Evolutionary conservation across 2,113 vertebrate species (phyloP), one percentile per base, ranked within the genome.

Genomic region (Crotophaga sulcirostris): DNA sequence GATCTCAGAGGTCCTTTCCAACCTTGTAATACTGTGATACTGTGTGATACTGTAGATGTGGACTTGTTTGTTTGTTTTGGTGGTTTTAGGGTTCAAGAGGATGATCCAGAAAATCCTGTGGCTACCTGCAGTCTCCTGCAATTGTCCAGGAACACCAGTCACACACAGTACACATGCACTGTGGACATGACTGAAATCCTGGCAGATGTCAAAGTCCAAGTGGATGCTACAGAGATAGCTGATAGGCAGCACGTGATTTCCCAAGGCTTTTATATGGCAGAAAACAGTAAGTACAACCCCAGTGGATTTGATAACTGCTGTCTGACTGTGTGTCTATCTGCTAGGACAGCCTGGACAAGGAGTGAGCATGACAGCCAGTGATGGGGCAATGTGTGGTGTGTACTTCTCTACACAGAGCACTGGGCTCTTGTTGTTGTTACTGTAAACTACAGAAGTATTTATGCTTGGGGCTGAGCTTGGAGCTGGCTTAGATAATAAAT

Each of bases 281-380:
- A 94, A 0, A 97, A 82, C 68, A 94, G 98, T 98, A 96, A 98
- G 98, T 98, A 81, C 16, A 94, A 79, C 84, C 74, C 29, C 17
- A 28, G 20, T 36, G 26, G 21, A 42, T 68, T 79, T 42, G 55
- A 47, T 58, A 60, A 66, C 69, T 70, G 26, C 38, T 54, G 16
- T 56, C 58, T 80, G 49, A 49, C 15, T 25, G 59, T 33, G 9
- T 34, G 9, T 26, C 18, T 69, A 2, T 68, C 49, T 64, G 36
- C 38, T 34, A 23, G 36, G 45, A 45, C 13, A 77, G 34, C 25
- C 63, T 74, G 76, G 63, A 29, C 38, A 86, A 73, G 21, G 54
- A 60, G 33, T 13, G 20, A 82, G 20, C 1, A 1, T 54, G 40
- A 59, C 58, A 86, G 31, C 44, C 45, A 49, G 69, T 7, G 36